A percentile compares a stretch with the other conserved stretches of the same genome.
These are phyloP conservation scores for Gadus chalcogrammus DNA, from an alignment of 2,113 vertebrate species.

Conservation along the genomic window DNA sequence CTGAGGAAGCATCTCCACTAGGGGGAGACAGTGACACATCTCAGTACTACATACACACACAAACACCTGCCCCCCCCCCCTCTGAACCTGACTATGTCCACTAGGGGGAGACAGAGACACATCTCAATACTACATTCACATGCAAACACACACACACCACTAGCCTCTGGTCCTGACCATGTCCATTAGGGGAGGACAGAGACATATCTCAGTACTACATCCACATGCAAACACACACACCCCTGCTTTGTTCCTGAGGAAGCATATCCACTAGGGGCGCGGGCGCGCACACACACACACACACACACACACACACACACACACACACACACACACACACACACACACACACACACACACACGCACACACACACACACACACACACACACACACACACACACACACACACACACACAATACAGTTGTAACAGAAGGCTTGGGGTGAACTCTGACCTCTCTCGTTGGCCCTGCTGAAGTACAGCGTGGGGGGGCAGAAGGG, in stretches of 20 bases:
- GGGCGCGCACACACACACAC: background rate
- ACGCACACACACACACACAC: no score
- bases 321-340: no score
- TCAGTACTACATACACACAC: background rate
- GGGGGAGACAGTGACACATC: no score
- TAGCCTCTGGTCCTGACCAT: constrained; percentile 78
- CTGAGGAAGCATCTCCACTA: constrained; percentile 89
- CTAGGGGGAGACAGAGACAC: constrained; percentile 52
- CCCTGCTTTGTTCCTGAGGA: constrained; percentile 83
- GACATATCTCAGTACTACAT: background rate
- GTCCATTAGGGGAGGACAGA: constrained; percentile 74
- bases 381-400: no score
- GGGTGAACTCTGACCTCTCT: constrained; percentile 78
- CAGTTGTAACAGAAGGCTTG: background rate
- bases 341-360: no score
- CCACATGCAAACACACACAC: background rate
- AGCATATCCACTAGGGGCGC: constrained; percentile 83
- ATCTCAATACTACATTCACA: background rate
- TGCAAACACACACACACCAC: background rate
- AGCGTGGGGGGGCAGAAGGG: constrained; percentile 84
- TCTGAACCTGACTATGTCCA: constrained; percentile 86
- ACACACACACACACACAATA: no score
- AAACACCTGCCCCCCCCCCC: constrained; percentile 16
- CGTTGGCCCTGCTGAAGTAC: constrained; percentile 87
- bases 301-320: no score